Percentiles rank a stretch among this genome's conserved stretches.
Conservation (phyloP, 2,888 invertebrate species). For the Diogma glabrata region DNA sequence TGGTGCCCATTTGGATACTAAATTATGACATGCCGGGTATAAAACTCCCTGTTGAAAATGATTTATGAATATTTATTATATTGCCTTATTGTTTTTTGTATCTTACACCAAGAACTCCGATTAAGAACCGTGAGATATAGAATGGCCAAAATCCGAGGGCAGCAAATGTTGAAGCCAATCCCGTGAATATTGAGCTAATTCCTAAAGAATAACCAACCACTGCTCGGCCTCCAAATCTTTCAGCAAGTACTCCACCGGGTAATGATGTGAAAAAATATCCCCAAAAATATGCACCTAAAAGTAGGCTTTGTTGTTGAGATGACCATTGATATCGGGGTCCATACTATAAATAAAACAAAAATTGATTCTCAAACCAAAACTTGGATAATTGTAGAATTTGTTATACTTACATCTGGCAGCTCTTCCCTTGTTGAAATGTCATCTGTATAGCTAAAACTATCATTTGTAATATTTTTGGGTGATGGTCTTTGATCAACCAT, state of each 20-base stretch:
- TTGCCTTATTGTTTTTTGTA: background rate
- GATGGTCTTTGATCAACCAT: constrained; percentile 47
- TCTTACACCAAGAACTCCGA: constrained; percentile 51
- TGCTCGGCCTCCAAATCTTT: constrained; percentile 48
- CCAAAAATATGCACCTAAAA: constrained; percentile 58
- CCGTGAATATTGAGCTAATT: constrained; percentile 43
- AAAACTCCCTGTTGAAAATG: constrained; percentile 40
- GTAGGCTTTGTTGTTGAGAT: constrained; percentile 46
- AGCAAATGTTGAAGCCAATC: constrained; percentile 48
- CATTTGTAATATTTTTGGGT: constrained; percentile 25
- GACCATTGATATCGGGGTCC: constrained; percentile 46
- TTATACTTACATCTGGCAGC: constrained; percentile 28
- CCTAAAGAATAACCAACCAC: constrained; percentile 44
- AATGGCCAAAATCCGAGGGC: constrained; percentile 43
- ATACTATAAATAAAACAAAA: constrained; percentile 29
- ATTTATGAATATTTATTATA: background rate
- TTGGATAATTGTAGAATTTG: background rate
- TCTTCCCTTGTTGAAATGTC: no score
- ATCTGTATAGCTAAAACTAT: no score
- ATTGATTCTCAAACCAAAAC: background rate
- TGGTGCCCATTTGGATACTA: constrained; percentile 62
- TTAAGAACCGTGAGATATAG: constrained; percentile 44
- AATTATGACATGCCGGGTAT: constrained; percentile 50
- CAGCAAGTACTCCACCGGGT: constrained; percentile 53
- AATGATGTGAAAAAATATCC: constrained; percentile 54